Evolutionary conservation across 2,797 vertebrate genomes (phyloP).

Genomic region (Malurus leucopterus): DNA sequence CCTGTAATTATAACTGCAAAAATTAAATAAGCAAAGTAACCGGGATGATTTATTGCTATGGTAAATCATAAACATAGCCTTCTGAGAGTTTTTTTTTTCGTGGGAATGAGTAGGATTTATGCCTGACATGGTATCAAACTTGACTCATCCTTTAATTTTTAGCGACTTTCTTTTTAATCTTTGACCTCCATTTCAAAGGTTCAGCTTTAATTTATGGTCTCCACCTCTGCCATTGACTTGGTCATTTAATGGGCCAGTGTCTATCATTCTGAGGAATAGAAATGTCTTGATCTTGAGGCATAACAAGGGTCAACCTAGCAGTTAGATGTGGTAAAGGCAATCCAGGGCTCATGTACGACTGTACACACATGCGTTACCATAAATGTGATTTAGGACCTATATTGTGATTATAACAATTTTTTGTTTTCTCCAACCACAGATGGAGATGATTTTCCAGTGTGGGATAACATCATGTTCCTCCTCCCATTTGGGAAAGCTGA

Average conservation of each 20-base stretch:
- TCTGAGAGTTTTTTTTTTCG: neutral
- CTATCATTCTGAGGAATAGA: neutral
- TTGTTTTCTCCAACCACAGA: neutral
- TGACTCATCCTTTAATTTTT: neutral
- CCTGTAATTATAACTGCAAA: neutral
- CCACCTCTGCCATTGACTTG: neutral
- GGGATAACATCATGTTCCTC: neutral
- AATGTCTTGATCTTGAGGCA: neutral
- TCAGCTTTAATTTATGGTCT: neutral
- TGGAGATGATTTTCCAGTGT: neutral
- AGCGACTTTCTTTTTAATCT: neutral
- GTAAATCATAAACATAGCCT: neutral
- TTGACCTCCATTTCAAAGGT: neutral
- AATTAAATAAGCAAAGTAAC: neutral
- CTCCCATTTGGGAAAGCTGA: neutral
- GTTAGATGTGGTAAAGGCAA: neutral
- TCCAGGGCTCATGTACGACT: neutral
- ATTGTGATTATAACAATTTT: neutral
- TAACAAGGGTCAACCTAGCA: neutral
- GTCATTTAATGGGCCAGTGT: neutral
- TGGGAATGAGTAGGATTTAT: neutral
- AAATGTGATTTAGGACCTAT: neutral
- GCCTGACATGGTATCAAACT: neutral
- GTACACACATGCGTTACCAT: neutral
- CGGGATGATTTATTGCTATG: neutral